phyloP scores from a whole-genome alignment of 2,113 vertebrate species.

The Pangasianodon hypophthalmus region DNA sequence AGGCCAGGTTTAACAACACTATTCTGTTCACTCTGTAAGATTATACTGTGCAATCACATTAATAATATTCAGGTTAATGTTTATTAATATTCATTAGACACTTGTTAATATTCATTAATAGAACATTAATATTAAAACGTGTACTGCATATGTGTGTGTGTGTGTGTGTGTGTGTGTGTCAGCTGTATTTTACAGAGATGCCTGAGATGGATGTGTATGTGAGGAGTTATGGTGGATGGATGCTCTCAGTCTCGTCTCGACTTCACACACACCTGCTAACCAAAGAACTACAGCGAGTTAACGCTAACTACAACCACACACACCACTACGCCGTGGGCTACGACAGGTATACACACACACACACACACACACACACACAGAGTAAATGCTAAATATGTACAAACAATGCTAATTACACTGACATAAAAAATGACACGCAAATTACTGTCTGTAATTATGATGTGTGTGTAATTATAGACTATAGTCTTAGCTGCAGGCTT shows the following conservation, averaged over 20 bases:
- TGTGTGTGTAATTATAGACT: background rate
- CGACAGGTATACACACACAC: constrained; percentile 67
- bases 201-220: constrained; percentile 76
- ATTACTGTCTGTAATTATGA: background rate
- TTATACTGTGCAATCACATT: background rate
- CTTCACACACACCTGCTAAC: constrained; percentile 72
- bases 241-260: constrained; percentile 75
- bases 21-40: background rate
- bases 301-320: constrained; percentile 68
- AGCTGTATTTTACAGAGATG: constrained; percentile 79
- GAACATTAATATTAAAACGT: background rate
- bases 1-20: background rate
- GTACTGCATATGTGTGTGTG: background rate
- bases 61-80: background rate
- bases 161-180: constrained; percentile 6
- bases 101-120: background rate
- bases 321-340: constrained; percentile 76
- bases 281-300: constrained; percentile 67
- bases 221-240: constrained; percentile 78
- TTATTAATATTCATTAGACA: background rate
- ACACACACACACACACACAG: constrained; percentile 6
- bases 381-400: background rate
- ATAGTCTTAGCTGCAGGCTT: background rate
- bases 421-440: background rate
- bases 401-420: background rate